These are phyloP conservation scores for Notechis scutatus DNA, from an alignment of 2,113 vertebrate species.

Conservation along the genomic window DNA sequence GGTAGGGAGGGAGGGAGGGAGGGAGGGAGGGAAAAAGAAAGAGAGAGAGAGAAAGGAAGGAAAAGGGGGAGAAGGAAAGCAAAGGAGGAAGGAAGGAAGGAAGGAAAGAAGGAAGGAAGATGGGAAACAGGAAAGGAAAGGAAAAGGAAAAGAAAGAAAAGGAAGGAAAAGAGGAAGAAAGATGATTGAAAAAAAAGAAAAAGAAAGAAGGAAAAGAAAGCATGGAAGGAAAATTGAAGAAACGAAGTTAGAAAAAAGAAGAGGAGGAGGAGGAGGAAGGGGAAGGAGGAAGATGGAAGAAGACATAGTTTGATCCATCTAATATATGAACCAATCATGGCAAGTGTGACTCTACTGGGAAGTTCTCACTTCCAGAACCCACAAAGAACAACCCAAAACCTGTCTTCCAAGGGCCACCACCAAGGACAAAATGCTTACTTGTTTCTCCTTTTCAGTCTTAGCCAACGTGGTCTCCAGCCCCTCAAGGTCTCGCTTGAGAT, in stretches of 20 bases:
- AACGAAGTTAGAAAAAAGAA: background rate
- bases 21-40: too few species aligned
- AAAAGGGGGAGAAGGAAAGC: too few species aligned
- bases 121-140: too few species aligned
- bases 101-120: too few species aligned
- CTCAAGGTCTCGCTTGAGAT: conserved; percentile 58
- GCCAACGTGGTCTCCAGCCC: conserved; percentile 50
- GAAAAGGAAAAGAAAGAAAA: too few species aligned
- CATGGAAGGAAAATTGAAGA: background rate
- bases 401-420: background rate
- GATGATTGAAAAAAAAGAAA: too few species aligned
- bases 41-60: too few species aligned
- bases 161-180: too few species aligned
- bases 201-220: background rate
- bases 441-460: conserved; percentile 62
- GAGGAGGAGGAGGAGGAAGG: background rate
- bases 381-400: background rate
- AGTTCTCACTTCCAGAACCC: background rate
- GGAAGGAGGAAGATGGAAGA: background rate
- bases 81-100: too few species aligned
- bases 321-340: background rate
- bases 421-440: conserved; percentile 8
- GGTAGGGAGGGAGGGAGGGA: too few species aligned
- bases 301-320: background rate
- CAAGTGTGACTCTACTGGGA: background rate